phyloP scores from a whole-genome alignment of 2,888 invertebrate genomes.

The Bibio marci region DNA sequence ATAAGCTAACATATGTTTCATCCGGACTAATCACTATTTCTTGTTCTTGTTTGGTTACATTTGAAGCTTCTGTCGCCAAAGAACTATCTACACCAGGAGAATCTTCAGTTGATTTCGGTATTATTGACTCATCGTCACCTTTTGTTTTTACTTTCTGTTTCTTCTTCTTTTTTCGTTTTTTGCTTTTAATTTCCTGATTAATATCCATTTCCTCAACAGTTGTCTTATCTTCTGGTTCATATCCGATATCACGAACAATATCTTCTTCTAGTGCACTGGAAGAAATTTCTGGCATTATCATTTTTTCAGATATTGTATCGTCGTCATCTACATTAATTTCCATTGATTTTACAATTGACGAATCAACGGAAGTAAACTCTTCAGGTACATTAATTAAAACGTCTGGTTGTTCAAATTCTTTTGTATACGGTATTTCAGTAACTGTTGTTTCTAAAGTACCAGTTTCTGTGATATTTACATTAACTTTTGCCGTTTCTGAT shows the following conservation, averaged over 20 bases:
- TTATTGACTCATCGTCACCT: constrained; percentile 31
- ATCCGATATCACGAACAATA: constrained; percentile 39
- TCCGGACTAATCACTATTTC: constrained; percentile 36
- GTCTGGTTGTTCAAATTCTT: neutral
- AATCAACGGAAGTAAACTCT: neutral
- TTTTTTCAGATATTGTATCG: constrained; percentile 16
- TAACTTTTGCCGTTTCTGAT: constrained; percentile 17
- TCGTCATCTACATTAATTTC: constrained; percentile 5
- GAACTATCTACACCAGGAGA: constrained; percentile 22
- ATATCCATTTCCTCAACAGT: constrained; percentile 29
- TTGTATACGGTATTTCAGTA: constrained; percentile 17
- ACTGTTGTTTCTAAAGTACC: constrained; percentile 15
- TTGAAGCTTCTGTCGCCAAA: constrained; percentile 15
- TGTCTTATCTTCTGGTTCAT: constrained; percentile 48
- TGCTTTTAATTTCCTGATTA: constrained; percentile 21
- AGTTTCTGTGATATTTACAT: constrained; percentile 22
- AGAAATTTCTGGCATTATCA: constrained; percentile 25
- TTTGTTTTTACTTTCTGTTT: constrained; percentile 33
- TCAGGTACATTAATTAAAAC: neutral
- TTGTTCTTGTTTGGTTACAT: constrained; percentile 17
- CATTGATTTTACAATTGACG: constrained; percentile 1
- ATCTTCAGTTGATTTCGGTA: constrained; percentile 31
- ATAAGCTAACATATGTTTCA: constrained; percentile 40
- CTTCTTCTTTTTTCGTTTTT: constrained; percentile 33
- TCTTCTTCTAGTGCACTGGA: constrained; percentile 21